These are phyloP conservation scores for Gulo gulo DNA, from an alignment of 2,113 vertebrate genomes.

Conservation along the genomic window DNA sequence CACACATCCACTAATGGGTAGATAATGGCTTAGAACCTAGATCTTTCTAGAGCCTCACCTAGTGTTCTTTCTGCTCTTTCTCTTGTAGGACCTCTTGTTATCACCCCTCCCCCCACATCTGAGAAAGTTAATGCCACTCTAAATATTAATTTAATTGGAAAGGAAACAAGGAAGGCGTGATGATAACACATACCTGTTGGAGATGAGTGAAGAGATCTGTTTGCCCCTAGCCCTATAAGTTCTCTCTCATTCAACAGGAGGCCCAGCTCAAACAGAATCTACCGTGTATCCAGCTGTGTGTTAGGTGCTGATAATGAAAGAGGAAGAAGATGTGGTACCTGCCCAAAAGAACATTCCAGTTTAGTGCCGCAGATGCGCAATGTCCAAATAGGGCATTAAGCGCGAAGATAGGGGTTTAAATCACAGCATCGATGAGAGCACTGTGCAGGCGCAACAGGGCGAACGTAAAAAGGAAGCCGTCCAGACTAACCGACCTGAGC, in stretches of 20 bases:
- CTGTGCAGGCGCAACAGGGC: background rate
- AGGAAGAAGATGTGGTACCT: background rate
- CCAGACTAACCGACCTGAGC: background rate
- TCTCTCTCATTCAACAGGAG: background rate
- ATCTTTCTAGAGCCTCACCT: background rate
- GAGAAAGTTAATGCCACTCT: background rate
- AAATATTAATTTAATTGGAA: background rate
- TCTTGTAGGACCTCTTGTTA: background rate
- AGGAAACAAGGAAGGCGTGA: background rate
- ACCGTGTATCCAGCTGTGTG: background rate
- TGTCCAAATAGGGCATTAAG: background rate
- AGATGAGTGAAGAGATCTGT: background rate
- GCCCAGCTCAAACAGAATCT: background rate
- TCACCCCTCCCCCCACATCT: accelerated
- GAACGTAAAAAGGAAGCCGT: background rate
- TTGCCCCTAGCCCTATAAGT: background rate
- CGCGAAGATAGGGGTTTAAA: background rate
- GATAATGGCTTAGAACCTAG: slow-evolving; percentile 53
- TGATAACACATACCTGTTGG: accelerated
- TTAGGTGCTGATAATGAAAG: background rate
- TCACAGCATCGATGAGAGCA: background rate
- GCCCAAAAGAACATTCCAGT: background rate
- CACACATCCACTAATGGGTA: background rate
- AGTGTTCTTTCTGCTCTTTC: background rate
- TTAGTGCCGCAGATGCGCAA: background rate